These are phyloP conservation scores for Oceanites oceanicus DNA, from an alignment of 2,113 vertebrate genomes.

Conservation along the genomic window DNA sequence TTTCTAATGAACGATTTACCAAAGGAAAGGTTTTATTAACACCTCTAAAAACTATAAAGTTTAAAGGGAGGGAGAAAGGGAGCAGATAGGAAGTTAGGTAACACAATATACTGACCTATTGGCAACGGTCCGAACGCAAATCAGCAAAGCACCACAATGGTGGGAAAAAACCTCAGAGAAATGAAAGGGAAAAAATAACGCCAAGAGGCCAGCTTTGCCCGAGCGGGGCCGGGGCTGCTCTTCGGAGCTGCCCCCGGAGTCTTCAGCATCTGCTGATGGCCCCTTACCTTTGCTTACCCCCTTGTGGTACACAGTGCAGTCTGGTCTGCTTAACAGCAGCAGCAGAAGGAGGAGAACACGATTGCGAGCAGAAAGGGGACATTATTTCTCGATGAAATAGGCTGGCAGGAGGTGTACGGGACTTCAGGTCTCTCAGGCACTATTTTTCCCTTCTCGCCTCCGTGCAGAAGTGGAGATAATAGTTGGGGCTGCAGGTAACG, in stretches of 20 bases:
- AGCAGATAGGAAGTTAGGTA: slow-evolving; percentile 23
- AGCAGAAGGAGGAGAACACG: neutral
- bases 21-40: slow-evolving; percentile 66
- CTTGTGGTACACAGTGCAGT: neutral
- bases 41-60: slow-evolving; percentile 25
- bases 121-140: slow-evolving; percentile 9
- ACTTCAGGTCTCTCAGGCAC: slow-evolving; percentile 36
- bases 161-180: neutral
- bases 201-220: neutral
- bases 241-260: neutral
- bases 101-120: slow-evolving; percentile 23
- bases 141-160: neutral
- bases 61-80: neutral
- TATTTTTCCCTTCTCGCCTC: slow-evolving; percentile 40
- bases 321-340: neutral
- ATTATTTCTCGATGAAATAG: slow-evolving; percentile 13
- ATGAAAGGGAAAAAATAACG: neutral
- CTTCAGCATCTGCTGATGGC: neutral
- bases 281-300: slow-evolving; percentile 39
- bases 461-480: slow-evolving; percentile 22
- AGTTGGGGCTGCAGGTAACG: slow-evolving; percentile 44
- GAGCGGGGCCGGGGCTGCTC: neutral
- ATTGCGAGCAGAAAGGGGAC: neutral
- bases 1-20: slow-evolving; percentile 34
- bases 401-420: neutral